Conservation (phyloP, 2,113 vertebrate species). For the Pogonocichla stellata region DNA sequence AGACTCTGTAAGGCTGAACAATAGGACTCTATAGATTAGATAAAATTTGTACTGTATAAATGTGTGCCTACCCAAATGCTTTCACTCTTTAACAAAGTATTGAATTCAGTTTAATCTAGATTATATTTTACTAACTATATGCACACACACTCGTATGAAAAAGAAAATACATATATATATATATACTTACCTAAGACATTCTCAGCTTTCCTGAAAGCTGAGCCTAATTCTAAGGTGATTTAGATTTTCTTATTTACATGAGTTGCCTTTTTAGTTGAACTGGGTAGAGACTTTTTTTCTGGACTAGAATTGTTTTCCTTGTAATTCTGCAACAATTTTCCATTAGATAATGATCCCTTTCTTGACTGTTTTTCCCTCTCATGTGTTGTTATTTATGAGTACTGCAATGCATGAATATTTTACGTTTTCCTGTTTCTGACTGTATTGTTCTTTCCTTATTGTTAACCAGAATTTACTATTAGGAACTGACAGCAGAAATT, state of each 20-base stretch:
- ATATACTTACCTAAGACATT: not conserved
- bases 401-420: not conserved
- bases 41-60: not conserved
- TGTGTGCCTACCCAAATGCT: not conserved
- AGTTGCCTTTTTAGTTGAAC: not conserved
- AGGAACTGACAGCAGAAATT: not conserved
- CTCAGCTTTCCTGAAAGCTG: not conserved
- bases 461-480: not conserved
- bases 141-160: not conserved
- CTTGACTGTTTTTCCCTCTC: not conserved
- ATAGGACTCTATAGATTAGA: not conserved
- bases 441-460: not conserved
- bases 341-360: not conserved
- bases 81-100: not conserved
- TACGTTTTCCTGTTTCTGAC: conserved; percentile 1
- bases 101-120: not conserved
- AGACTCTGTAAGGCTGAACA: not conserved
- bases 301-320: not conserved
- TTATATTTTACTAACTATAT: not conserved
- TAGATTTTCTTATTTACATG: not conserved
- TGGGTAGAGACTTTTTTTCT: not conserved
- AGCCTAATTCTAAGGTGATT: not conserved
- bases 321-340: not conserved
- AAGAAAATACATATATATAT: too few species aligned
- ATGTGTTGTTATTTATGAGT: conserved; percentile 10